These are phyloP conservation scores for Campaea margaritaria DNA, from an alignment of 2,888 invertebrate species.

Conservation along the genomic window DNA sequence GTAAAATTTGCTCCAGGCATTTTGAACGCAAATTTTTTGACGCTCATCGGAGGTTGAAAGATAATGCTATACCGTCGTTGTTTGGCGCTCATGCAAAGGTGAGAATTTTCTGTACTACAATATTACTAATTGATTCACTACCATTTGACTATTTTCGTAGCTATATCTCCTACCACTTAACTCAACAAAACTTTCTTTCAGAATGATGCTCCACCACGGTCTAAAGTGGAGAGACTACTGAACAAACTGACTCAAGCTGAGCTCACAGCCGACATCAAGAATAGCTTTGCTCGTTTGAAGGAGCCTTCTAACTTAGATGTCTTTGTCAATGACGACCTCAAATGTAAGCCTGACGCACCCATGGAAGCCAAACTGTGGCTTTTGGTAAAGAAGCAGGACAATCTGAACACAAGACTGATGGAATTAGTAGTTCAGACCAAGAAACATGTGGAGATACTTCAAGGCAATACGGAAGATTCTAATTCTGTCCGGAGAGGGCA, in stretches of 20 bases:
- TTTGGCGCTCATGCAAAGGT: conserved; percentile 56
- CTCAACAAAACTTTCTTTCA: conserved; percentile 22
- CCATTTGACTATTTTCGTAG: not conserved
- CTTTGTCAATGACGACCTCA: conserved; percentile 65
- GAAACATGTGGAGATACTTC: conserved; percentile 65
- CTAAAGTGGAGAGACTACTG: conserved; percentile 63
- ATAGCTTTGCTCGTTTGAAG: conserved; percentile 54
- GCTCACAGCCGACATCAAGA: conserved; percentile 66
- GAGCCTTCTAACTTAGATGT: conserved; percentile 66
- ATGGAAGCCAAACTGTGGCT: conserved; percentile 70
- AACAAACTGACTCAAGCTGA: conserved; percentile 64
- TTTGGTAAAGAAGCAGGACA: conserved; percentile 73
- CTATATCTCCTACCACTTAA: not conserved
- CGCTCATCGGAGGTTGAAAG: conserved; percentile 62
- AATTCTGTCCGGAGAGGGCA: conserved; percentile 59
- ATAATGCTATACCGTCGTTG: conserved; percentile 70
- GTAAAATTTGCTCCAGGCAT: conserved; percentile 74
- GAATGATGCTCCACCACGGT: conserved; percentile 36
- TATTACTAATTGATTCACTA: no score
- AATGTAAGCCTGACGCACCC: conserved; percentile 62
- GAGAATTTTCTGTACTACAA: conserved; percentile 6
- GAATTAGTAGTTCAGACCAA: conserved; percentile 66
- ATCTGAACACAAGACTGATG: conserved; percentile 66
- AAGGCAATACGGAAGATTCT: conserved; percentile 62
- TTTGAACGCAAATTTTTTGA: conserved; percentile 74